Percentiles rank a stretch among this genome's conserved stretches.
phyloP scores from a whole-genome alignment of 2,113 vertebrate species.

The Hydropotes inermis region DNA sequence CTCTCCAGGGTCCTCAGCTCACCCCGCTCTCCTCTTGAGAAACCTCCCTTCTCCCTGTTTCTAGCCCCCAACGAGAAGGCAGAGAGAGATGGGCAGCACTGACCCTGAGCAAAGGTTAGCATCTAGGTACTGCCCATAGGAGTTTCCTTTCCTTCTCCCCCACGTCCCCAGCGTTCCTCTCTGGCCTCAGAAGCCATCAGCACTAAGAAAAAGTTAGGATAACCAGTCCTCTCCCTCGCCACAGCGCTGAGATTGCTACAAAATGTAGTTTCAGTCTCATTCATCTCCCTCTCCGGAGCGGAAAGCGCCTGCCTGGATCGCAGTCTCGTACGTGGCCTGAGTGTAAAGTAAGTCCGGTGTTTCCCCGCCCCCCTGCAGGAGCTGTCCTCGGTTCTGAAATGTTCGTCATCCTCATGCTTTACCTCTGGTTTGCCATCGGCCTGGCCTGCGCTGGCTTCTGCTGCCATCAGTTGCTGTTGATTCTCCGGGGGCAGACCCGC shows the following conservation, averaged over 20 bases:
- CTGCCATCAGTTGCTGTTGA: slow-evolving; percentile 95
- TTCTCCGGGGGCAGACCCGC: slow-evolving; percentile 93
- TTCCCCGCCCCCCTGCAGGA: slow-evolving; percentile 79
- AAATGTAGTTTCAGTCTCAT: background rate
- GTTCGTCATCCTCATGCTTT: slow-evolving; percentile 98
- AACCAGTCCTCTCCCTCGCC: background rate
- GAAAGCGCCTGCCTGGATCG: background rate
- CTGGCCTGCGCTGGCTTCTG: slow-evolving; percentile 96
- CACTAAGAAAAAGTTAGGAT: slow-evolving; percentile 28
- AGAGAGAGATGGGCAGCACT: background rate
- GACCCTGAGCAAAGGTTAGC: background rate
- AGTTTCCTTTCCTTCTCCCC: background rate
- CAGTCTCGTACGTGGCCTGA: background rate
- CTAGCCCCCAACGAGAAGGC: background rate
- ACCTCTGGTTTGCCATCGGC: slow-evolving; percentile 97
- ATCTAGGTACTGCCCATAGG: background rate
- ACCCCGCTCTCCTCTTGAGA: background rate
- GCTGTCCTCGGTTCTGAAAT: slow-evolving; percentile 93
- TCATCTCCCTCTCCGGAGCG: background rate
- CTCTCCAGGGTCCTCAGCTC: background rate
- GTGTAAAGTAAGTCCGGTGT: slow-evolving; percentile 40
- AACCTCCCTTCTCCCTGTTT: background rate
- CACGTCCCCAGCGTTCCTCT: background rate
- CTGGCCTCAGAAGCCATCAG: background rate
- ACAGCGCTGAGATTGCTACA: background rate